Evolutionary conservation across 2,797 vertebrate genomes (phyloP).

Genomic region (Phataginus tricuspis): DNA sequence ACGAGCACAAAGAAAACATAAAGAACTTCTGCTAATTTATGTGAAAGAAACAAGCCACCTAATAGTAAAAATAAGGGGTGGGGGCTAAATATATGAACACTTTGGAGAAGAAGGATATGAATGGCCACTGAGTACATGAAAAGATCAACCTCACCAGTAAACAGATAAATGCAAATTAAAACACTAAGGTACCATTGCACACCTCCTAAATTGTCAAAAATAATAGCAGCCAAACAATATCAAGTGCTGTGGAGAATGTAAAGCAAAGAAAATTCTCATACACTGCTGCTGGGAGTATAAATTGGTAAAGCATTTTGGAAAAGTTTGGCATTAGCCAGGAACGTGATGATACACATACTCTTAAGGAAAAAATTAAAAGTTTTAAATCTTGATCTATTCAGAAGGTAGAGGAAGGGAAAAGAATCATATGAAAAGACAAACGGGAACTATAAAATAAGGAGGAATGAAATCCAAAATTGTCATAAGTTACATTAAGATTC

Average conservation of each 20-base stretch:
- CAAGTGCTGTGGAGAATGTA: neutral
- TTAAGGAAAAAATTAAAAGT: neutral
- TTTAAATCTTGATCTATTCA: neutral
- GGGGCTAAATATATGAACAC: neutral
- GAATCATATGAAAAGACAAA: neutral
- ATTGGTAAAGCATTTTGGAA: neutral
- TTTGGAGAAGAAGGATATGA: neutral
- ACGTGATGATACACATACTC: neutral
- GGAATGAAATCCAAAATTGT: neutral
- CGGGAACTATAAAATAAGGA: conserved; percentile 3
- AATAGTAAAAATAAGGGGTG: neutral
- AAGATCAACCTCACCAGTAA: neutral
- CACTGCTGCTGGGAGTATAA: neutral
- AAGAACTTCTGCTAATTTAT: neutral
- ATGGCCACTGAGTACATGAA: neutral
- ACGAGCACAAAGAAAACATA: neutral
- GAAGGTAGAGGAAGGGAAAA: neutral
- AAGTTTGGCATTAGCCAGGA: neutral
- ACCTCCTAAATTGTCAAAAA: neutral
- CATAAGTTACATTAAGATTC: neutral
- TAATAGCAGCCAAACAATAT: neutral
- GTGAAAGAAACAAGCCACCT: neutral
- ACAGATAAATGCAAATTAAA: conserved; percentile 23
- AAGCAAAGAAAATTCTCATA: neutral
- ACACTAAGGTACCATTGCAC: neutral